Evolutionary conservation across 2,888 invertebrate genomes (phyloP), one percentile per base, ranked within the genome.

Genomic region (Adelognathus sp.): DNA sequence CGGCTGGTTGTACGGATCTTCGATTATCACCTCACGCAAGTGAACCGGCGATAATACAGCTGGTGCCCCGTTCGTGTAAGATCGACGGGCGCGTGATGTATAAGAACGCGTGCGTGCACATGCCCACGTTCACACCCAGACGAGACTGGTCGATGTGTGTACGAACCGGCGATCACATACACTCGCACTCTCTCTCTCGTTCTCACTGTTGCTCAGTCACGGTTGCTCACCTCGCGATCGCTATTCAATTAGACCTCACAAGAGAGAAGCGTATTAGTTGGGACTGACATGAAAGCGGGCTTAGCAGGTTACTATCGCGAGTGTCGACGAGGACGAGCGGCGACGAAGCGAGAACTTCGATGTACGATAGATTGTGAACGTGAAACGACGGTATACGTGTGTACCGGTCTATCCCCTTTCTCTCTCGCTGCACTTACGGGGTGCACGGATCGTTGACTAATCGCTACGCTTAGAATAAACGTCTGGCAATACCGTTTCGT

Each of bases 191-290:
- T 54, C 29, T 52, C 44, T 54, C 44, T 61, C 21, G 9, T 24
- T 39, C 27, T 39, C 39, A 2, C 52, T 27, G 52, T 63, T 24
- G 41, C 46, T 63, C 36, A 56, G 69, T 70, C 70, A 69, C 63
- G 76, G 60, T 76, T 76, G 70, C 63, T 70, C 69, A 70, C 67
- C 67, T 67, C 39, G 36, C 58, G 39, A 67, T 67, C 41, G 77
- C n/a, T 67, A 61, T 77, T 72, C 67, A 72, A 77, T 77, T 72
- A 72, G 72, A 77, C 44, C n/a, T n/a, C n/a, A n/a, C 52, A 29
- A 46, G 27, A 16, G 66, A 67, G 39, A 36, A 61, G 44, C 44
- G 61, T 41, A 61, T 61, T 61, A 44, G 41, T 44, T 29, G 16
- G 21, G 24, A 11, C 29, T n/a, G 16, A 29, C 21, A 61, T 41